Evolutionary conservation across 2,888 invertebrate species (phyloP), one percentile per base, ranked within the genome.

Genomic region (Erynnis tages): DNA sequence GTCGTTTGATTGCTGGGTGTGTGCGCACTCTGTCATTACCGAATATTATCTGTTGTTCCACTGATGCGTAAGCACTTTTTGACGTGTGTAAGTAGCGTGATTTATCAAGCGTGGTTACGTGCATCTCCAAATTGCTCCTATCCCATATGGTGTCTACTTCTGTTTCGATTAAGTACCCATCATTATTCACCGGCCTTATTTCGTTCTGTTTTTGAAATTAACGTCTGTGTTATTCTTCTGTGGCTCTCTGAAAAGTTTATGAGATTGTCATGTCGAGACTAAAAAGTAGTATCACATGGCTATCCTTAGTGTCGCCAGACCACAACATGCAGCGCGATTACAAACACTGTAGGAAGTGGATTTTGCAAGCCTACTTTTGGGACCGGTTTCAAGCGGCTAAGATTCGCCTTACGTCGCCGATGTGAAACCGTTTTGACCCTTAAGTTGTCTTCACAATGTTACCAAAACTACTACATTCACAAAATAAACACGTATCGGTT

Each of bases 361-460:
- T 82, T 84, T 85, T 76, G 83, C 83, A 78, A 82, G 79, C 79
- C 79, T 78, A 82, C 81, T 76, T 82, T 75, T 69, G 57, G 71
- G 76, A 86, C 87, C 82, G 83, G 87, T 87, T 86, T 65, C 57
- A 60, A 55, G 61, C 55, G 59, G 30, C 50, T 73, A 73, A 69
- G 76, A 75, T 74, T 74, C 74, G 73, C 69, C 64, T 65, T 58
- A 41, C 70, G 67, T 71, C 65, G 64, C 56, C 63, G 59, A 64
- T 58, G 46, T 62, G 57, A 59, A 61, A 60, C 54, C 54, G 52
- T 41, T 35, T 45, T 61, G 58, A 58, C 58, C 60, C 59, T 65
- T 62, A 62, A 37, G 38, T 47, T 11, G 16, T 38, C 37, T 13
- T 30, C 10, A 2, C n/a, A 14, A 35, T 6, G 34, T 16, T 45